Evolutionary conservation across 2,797 vertebrate genomes (phyloP).

Genomic region (Megalops cyprinoides): DNA sequence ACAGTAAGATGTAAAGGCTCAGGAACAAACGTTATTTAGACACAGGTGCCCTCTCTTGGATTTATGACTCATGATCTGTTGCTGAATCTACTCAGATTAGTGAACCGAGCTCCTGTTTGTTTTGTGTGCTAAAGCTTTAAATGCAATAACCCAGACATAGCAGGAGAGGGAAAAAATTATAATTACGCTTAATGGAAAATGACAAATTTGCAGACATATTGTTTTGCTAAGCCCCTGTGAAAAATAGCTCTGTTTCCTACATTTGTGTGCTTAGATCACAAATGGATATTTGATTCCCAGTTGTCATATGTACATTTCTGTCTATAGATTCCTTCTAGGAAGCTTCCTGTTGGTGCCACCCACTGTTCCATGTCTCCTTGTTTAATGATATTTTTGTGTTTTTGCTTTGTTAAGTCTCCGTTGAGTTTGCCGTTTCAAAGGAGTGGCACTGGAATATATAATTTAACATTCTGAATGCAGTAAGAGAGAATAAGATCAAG

Average conservation of each 20-base stretch:
- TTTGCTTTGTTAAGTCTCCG: neutral
- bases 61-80: neutral
- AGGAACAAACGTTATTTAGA: neutral
- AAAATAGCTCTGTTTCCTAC: neutral
- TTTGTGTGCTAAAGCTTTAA: no score
- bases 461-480: neutral
- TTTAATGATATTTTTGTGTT: conserved; percentile 5
- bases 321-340: neutral
- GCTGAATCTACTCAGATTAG: neutral
- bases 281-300: neutral
- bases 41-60: neutral
- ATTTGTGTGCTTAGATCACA: neutral
- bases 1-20: neutral
- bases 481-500: neutral
- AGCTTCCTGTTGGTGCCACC: neutral
- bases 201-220: no score
- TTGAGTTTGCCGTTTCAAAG: neutral
- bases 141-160: no score
- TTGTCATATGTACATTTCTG: neutral
- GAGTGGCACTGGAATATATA: neutral
- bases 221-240: neutral
- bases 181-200: no score
- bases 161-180: no score
- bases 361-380: neutral
- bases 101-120: neutral